These are phyloP conservation scores for Oligia strigilis DNA, from an alignment of 2,888 invertebrate species.

Conservation along the genomic window DNA sequence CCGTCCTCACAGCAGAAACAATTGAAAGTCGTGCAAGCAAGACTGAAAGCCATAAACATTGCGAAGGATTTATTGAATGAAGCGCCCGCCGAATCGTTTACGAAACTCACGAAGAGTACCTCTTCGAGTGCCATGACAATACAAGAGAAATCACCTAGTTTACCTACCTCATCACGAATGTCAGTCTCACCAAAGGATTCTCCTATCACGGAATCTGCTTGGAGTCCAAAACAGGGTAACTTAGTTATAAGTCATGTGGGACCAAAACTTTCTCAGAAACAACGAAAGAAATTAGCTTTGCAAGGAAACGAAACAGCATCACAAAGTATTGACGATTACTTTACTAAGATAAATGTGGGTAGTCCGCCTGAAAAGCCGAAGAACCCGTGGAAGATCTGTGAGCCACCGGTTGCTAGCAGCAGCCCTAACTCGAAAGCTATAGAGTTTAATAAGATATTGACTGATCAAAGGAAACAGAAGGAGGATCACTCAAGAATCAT, in stretches of 20 bases:
- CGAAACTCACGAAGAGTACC: slow-evolving; percentile 81
- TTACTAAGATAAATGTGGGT: slow-evolving; percentile 75
- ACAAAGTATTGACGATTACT: slow-evolving; percentile 78
- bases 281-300: slow-evolving; percentile 91
- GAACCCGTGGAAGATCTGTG: slow-evolving; percentile 87
- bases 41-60: slow-evolving; percentile 84
- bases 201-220: slow-evolving; percentile 73
- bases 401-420: slow-evolving; percentile 78
- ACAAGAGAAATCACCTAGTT: slow-evolving; percentile 69
- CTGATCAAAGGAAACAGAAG: slow-evolving; percentile 93
- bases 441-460: slow-evolving; percentile 91
- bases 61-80: slow-evolving; percentile 86
- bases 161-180: slow-evolving; percentile 76
- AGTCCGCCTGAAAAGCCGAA: slow-evolving; percentile 86
- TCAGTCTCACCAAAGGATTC: slow-evolving; percentile 83
- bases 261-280: slow-evolving; percentile 92
- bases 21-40: slow-evolving; percentile 87
- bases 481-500: slow-evolving; percentile 93
- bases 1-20: slow-evolving; percentile 85
- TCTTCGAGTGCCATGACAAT: slow-evolving; percentile 75
- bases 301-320: slow-evolving; percentile 80
- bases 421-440: slow-evolving; percentile 84
- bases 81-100: slow-evolving; percentile 80
- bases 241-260: slow-evolving; percentile 85
- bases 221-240: slow-evolving; percentile 79